Percentiles rank a stretch among this genome's conserved stretches.
Conservation (phyloP, 2,113 vertebrate species). For the human region DNA sequence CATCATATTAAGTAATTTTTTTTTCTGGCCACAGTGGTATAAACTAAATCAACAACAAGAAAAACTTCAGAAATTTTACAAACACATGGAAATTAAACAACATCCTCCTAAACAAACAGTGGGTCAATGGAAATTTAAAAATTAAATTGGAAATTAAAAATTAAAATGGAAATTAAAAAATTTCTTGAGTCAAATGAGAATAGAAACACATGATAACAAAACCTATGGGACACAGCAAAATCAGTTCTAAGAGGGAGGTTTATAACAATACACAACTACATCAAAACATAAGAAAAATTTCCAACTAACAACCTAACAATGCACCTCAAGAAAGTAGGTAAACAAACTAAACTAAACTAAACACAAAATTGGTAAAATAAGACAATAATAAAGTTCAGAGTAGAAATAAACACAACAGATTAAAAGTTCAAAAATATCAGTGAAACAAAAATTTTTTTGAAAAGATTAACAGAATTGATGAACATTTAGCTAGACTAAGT, state of each 20-base stretch:
- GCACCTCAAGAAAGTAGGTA: not conserved
- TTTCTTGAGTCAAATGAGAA: not conserved
- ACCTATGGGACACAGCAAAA: not conserved
- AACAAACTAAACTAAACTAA: not conserved
- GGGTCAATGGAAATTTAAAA: not conserved
- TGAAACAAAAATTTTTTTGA: not conserved
- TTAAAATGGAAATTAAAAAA: not conserved
- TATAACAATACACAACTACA: not conserved
- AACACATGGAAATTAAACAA: not conserved
- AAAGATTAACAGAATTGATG: not conserved
- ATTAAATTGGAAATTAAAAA: not conserved
- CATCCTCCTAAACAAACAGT: not conserved
- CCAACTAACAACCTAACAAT: not conserved
- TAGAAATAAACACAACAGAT: not conserved
- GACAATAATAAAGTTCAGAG: not conserved
- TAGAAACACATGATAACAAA: not conserved
- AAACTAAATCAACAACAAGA: not conserved
- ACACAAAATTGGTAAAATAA: not conserved
- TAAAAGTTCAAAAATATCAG: not conserved
- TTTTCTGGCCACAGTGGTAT: not conserved
- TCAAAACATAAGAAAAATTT: not conserved
- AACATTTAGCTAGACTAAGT: not conserved
- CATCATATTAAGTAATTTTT: not conserved
- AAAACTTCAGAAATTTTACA: not conserved
- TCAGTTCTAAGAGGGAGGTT: not conserved